A percentile compares a stretch with the other conserved stretches of the same genome.
phyloP scores from a whole-genome alignment of 2,113 vertebrate species.

The Capra hircus region DNA sequence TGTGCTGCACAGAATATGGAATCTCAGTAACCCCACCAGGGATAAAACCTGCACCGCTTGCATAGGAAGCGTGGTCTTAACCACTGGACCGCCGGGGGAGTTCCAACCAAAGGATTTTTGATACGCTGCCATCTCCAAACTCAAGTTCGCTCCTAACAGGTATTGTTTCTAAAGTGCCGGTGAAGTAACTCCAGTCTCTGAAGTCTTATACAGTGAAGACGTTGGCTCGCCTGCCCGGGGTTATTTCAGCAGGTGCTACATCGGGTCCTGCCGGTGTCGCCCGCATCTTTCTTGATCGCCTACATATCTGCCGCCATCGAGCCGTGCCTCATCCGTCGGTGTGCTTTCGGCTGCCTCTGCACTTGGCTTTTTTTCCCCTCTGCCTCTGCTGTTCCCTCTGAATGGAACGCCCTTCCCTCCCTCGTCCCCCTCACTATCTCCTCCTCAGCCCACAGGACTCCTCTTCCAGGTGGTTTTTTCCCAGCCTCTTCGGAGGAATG shows the following conservation, averaged over 20 bases:
- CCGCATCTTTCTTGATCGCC: not conserved
- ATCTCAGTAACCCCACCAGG: not conserved
- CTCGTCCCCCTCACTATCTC: not conserved
- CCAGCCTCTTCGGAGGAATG: not conserved
- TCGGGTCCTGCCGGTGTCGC: not conserved
- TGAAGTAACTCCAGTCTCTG: not conserved
- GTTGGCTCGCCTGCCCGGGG: not conserved
- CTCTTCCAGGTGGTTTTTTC: not conserved
- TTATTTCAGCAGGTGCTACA: not conserved
- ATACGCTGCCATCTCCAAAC: not conserved
- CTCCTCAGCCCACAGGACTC: not conserved
- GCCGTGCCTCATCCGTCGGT: not conserved
- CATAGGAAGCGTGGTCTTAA: not conserved
- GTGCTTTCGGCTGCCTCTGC: not conserved
- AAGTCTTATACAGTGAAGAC: not conserved
- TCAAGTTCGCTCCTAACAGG: not conserved
- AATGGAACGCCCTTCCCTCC: not conserved
- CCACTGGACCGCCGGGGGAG: not conserved
- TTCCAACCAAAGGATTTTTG: slow-evolving; percentile 52
- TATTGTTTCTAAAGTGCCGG: not conserved
- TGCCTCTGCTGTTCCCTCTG: not conserved
- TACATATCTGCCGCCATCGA: accelerated
- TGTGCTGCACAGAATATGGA: not conserved
- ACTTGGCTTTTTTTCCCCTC: not conserved
- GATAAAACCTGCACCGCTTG: not conserved